These are phyloP conservation scores for Baccha elongata DNA, from an alignment of 2,888 invertebrate genomes.

Conservation along the genomic window DNA sequence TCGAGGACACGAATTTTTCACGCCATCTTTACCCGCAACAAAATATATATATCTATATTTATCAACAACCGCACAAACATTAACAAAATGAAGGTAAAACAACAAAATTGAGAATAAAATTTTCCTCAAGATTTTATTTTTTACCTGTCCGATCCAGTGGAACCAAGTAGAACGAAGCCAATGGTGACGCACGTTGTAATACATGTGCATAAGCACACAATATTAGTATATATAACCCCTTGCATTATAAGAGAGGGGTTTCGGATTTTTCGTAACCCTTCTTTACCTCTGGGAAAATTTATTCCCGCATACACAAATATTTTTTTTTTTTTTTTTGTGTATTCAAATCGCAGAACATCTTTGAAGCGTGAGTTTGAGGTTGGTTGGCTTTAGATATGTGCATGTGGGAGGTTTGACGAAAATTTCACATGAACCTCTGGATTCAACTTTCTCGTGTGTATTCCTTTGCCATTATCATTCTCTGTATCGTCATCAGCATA, in stretches of 20 bases:
- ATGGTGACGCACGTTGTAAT: slow-evolving; percentile 22
- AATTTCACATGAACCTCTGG: slow-evolving; percentile 14
- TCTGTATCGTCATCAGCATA: slow-evolving; percentile 40
- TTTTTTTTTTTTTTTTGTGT: slow-evolving; percentile 16
- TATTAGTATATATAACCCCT: slow-evolving; percentile 42
- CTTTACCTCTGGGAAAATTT: slow-evolving; percentile 8
- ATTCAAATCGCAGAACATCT: slow-evolving; percentile 26
- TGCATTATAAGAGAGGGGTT: slow-evolving; percentile 24
- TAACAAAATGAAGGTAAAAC: background rate
- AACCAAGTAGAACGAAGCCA: slow-evolving; percentile 38
- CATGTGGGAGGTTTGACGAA: slow-evolving; percentile 2
- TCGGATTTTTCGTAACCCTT: slow-evolving; percentile 13
- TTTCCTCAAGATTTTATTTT: slow-evolving; percentile 59
- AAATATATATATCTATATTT: too few relatives aligned
- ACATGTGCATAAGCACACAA: slow-evolving; percentile 41
- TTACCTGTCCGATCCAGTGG: slow-evolving; percentile 65
- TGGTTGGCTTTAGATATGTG: background rate
- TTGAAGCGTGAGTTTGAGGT: slow-evolving; percentile 32
- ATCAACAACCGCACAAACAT: slow-evolving; percentile 22
- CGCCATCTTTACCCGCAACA: slow-evolving; percentile 38
- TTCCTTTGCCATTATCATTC: slow-evolving; percentile 50
- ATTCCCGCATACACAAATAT: slow-evolving; percentile 16
- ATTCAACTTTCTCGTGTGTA: slow-evolving; percentile 7
- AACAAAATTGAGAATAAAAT: slow-evolving; percentile 40
- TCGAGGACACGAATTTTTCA: slow-evolving; percentile 41